Conservation (phyloP, 2,888 invertebrate genomes). For the Seira ritae region DNA sequence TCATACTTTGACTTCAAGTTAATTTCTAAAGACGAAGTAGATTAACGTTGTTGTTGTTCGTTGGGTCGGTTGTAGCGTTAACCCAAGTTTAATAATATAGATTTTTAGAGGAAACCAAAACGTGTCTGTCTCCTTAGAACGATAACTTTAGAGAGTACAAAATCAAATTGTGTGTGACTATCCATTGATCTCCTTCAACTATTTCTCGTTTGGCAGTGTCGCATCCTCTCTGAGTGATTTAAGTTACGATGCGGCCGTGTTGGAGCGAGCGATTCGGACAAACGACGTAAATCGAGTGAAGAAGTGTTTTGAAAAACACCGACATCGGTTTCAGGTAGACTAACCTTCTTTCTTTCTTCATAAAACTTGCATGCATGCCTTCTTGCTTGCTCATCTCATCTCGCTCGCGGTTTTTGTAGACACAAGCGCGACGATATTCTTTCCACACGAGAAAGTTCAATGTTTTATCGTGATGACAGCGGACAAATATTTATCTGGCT, state of each 20-base stretch:
- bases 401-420: no score
- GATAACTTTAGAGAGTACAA: background rate
- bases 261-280: slow-evolving; percentile 78
- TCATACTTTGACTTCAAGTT: no score
- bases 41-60: no score
- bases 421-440: no score
- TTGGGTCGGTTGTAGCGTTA: no score
- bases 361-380: no score
- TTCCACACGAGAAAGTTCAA: no score
- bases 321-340: slow-evolving; percentile 77
- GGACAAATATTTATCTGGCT: background rate
- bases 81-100: no score
- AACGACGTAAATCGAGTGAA: slow-evolving; percentile 78
- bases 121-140: background rate
- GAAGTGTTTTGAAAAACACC: slow-evolving; percentile 78
- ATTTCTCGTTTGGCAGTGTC: slow-evolving; percentile 74
- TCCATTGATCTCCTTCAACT: background rate
- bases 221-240: slow-evolving; percentile 77
- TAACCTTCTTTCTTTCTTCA: background rate
- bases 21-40: no score
- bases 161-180: background rate
- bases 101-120: no score
- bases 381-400: no score
- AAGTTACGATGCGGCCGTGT: slow-evolving; percentile 77
- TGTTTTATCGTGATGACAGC: background rate